phyloP scores from a whole-genome alignment of 2,888 invertebrate species.

The Eristalis pertinax region DNA sequence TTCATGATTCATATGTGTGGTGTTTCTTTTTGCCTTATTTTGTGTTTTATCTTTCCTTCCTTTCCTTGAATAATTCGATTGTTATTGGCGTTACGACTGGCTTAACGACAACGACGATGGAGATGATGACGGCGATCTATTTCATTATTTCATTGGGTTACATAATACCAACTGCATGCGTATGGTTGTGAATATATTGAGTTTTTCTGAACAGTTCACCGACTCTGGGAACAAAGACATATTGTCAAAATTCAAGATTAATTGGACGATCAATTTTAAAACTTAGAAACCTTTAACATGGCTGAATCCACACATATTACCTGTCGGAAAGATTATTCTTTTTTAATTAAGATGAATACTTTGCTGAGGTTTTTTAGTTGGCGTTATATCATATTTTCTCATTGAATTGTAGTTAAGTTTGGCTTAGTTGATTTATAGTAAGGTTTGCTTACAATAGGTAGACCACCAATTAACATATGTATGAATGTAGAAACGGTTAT shows the following conservation, averaged over 20 bases:
- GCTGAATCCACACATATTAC: conserved; percentile 7
- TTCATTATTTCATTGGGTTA: conserved; percentile 37
- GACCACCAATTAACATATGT: neutral
- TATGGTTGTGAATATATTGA: conserved; percentile 13
- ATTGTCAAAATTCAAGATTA: conserved; percentile 40
- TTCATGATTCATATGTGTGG: neutral
- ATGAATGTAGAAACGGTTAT: neutral
- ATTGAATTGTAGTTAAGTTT: neutral
- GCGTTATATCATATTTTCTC: conserved; percentile 2
- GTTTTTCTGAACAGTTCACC: conserved; percentile 1
- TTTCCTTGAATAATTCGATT: conserved; percentile 35
- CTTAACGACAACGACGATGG: neutral
- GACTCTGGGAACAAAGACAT: conserved; percentile 15
- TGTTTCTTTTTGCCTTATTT: neutral
- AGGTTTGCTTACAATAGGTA: neutral
- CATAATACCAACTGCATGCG: conserved; percentile 20
- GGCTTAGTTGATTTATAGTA: neutral
- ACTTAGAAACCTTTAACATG: conserved; percentile 15
- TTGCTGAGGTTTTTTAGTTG: neutral
- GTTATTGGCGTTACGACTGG: conserved; percentile 36
- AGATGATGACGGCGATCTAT: conserved; percentile 38
- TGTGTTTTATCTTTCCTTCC: neutral
- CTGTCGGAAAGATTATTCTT: conserved; percentile 12
- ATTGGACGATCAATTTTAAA: conserved; percentile 41
- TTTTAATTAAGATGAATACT: conserved; percentile 19